These are phyloP conservation scores for Anniella stebbinsi DNA, from an alignment of 2,797 vertebrate species.

Conservation along the genomic window DNA sequence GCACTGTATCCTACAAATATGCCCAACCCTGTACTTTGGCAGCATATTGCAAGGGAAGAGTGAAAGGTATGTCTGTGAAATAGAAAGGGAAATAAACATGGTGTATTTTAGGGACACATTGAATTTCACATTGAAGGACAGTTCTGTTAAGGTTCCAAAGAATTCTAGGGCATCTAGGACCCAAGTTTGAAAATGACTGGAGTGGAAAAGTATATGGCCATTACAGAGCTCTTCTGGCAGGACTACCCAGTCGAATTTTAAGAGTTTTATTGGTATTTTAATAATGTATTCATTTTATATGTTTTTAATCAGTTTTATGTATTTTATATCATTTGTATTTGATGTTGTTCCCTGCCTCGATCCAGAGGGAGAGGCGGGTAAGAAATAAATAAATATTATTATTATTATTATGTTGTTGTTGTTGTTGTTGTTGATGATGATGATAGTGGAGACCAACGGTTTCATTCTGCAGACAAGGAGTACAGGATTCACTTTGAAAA, in stretches of 20 bases:
- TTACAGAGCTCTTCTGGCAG: neutral
- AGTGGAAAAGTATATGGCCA: neutral
- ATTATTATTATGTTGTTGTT: no score
- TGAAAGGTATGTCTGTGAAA: neutral
- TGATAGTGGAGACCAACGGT: neutral
- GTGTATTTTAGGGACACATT: neutral
- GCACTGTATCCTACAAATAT: neutral
- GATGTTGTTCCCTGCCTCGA: no score
- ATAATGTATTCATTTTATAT: no score
- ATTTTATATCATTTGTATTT: no score
- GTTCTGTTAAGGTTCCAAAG: neutral
- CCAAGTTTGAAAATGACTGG: neutral
- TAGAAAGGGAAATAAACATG: neutral
- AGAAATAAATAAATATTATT: no score
- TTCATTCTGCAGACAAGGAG: neutral
- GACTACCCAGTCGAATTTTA: no score
- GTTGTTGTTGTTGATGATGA: no score
- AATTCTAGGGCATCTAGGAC: fast-evolving
- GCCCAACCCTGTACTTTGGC: neutral
- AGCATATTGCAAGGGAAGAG: neutral
- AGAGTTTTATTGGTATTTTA: no score
- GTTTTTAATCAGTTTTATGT: no score
- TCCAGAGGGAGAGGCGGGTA: no score
- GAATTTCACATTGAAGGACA: neutral
- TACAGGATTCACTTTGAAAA: neutral